Evolutionary conservation across 2,888 invertebrate species (phyloP).

Genomic region (Polietes domitor): DNA sequence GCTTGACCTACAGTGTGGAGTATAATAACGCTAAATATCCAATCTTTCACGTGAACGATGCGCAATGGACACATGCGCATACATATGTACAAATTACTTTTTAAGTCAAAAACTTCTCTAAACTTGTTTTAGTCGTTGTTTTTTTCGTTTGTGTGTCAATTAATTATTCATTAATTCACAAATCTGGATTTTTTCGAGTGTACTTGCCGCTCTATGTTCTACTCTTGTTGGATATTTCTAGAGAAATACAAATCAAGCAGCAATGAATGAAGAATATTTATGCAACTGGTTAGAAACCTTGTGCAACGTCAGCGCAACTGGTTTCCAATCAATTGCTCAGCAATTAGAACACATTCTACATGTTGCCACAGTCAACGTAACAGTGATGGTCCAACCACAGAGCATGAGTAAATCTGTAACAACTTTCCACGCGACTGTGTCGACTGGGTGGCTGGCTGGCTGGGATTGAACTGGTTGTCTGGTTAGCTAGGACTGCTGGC

Average conservation of each 20-base stretch:
- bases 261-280: neutral
- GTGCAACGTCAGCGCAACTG: neutral
- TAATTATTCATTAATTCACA: neutral
- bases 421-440: neutral
- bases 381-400: too few species aligned
- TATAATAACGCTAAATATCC: too few species aligned
- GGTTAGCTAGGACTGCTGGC: too few species aligned
- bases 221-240: neutral
- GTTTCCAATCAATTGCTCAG: conserved; percentile 14
- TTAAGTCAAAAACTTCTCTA: too few species aligned
- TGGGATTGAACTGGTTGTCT: too few species aligned
- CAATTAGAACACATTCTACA: neutral
- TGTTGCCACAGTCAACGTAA: neutral
- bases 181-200: neutral
- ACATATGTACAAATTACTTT: too few species aligned
- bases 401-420: too few species aligned
- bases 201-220: neutral
- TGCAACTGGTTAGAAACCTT: conserved; percentile 4
- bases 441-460: neutral
- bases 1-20: too few species aligned
- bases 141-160: too few species aligned
- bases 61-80: too few species aligned
- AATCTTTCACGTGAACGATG: too few species aligned
- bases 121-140: too few species aligned
- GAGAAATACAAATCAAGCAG: neutral